Base-by-base conservation (phyloP, 2,888 invertebrate genomes). In the Nysson spinosus region DNA sequence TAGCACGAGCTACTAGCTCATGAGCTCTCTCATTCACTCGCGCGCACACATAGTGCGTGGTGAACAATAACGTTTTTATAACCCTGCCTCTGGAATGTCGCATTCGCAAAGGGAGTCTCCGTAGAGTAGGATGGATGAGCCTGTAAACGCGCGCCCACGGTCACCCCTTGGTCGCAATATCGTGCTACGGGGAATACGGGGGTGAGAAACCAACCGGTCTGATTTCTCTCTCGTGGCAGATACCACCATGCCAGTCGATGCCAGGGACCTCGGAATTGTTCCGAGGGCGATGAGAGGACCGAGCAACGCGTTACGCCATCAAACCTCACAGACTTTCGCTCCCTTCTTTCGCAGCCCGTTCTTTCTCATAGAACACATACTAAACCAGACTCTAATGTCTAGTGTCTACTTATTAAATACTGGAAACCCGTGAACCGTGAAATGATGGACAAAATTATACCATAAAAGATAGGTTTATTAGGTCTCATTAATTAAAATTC, bases 31-130 rank as follows among this genome's bases (percentile, higher is more conserved):
- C n/a, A n/a, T n/a, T n/a, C 32, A 7, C 17, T 17, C 42, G 34
- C 43, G 42, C 56, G 43, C 40, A 50, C 63, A 65, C 56, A 40
- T 40, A 34, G 51, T 65, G 72, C 65, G 64, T 68, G 70, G 20
- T 43, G 50, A 70, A 75, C 77, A 71, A 74, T 77, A 76, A 76
- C 69, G 64, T 77, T 77, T 74, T 76, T 77, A 67, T 72, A 74
- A 69, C 65, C 67, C 64, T 7, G 56, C 44, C 37, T 34, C 24
- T 43, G 69, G 58, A 72, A 75, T 50, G 69, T 49, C 54, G 60
- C 37, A 34, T 28, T 55, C 57, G 50, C 61, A 34, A 43, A 46
- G 40, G 35, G 56, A 60, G 52, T 50, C 63, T 55, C 35, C 60
- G 52, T 40, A 55, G 67, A 67, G 56, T 56, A 72, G 72, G 69